Base-by-base conservation (phyloP, 2,797 vertebrate genomes). In the Melanogrammus aeglefinus region DNA sequence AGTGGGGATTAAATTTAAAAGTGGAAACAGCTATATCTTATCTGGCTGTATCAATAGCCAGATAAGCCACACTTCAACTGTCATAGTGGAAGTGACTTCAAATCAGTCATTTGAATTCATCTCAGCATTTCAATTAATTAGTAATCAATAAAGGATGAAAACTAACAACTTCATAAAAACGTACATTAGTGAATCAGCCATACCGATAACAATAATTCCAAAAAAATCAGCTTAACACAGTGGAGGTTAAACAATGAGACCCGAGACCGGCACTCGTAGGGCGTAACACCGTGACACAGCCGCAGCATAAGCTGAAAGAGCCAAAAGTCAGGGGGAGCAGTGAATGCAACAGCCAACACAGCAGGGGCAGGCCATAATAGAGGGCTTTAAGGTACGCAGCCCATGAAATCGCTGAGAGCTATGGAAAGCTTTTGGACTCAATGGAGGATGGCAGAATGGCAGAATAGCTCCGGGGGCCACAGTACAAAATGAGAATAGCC, bases 291-390 rank as follows among this genome's bases (percentile, higher is more conserved):
- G 31, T 6, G 16, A 21, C n/a, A 18, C 16, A n/a, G 33, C 75
- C 5, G 14, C 31, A 79, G 73, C 4, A 8, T 72, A 73, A 41
- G 80, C 81, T 80, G 77, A 81, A 85, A 85, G 57, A 81, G 80
- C 81, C 27, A 77, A 76, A 83, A 27, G 73, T 74, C n/a, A 35
- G 31, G 24, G 69, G 7, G 14, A 1, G 24, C 57, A 76, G 18
- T 93, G 91, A 95, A 95, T 90, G 84, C 80, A 93, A 94, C 89
- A 90, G 94, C 92, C 77, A 85, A 86, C 92, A 71, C 93, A 93
- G 93, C 93, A 92, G 89, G 92, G 85, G 82, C 80, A 35, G 75
- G 29, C 84, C 82, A 94, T 92, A 93, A 91, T 91, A 83, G 88
- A 86, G 82, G 91, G 93, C 85, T 93, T 93, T 93, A 91, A 79